Conservation (phyloP, 1,140 invertebrate species). For the Papilio polytes region DNA sequence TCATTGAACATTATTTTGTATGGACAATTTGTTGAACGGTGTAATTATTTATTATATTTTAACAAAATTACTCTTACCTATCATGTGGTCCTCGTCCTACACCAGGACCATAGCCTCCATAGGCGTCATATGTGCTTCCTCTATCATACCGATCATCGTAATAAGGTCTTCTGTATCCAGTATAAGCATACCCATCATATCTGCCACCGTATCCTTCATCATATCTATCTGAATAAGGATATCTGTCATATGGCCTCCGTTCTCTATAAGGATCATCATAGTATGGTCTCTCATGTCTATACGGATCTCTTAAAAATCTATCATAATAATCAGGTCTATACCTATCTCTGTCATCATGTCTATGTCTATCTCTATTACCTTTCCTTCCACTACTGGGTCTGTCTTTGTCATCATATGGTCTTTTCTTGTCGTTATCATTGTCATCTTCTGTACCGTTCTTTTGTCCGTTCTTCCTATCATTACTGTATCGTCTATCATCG, state of each 20-base stretch:
- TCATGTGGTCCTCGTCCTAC: constrained; percentile 72
- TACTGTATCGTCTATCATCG: constrained; percentile 61
- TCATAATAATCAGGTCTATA: constrained; percentile 76
- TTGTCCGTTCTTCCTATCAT: constrained; percentile 54
- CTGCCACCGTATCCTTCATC: constrained; percentile 63
- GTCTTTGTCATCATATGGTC: constrained; percentile 62
- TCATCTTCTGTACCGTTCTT: constrained; percentile 69
- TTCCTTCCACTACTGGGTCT: constrained; percentile 56
- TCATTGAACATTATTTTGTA: constrained; percentile 22
- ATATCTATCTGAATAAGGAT: constrained; percentile 63
- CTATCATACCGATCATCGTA: constrained; percentile 77
- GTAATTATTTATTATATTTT: not conserved
- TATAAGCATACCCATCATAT: constrained; percentile 67
- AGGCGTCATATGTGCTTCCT: constrained; percentile 64
- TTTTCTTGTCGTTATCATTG: constrained; percentile 58
- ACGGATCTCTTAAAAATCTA: constrained; percentile 66
- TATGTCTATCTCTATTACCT: constrained; percentile 67
- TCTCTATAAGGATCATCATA: constrained; percentile 66
- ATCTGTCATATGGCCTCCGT: constrained; percentile 65
- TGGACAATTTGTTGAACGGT: not conserved
- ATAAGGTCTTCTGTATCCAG: constrained; percentile 73
- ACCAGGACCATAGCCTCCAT: constrained; percentile 68
- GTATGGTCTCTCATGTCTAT: constrained; percentile 58
- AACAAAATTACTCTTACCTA: constrained; percentile 57
- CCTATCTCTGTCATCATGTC: constrained; percentile 73